Base-by-base conservation (phyloP, 2,888 invertebrate species). In the Lochmaea crataegi region DNA sequence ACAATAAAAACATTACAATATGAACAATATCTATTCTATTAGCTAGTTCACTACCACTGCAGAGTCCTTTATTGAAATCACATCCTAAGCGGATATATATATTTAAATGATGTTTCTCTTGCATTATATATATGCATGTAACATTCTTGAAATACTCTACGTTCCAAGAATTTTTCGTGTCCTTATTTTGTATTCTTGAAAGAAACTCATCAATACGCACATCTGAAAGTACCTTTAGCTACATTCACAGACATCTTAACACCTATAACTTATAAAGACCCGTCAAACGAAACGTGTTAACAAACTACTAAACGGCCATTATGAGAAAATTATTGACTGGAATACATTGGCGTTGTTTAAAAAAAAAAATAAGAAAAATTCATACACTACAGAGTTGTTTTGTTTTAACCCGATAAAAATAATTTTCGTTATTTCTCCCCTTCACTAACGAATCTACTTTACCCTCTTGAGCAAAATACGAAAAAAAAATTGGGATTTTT, bases 251-350 rank as follows among this genome's bases (percentile, higher is more conserved):
- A 26, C 53, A 41, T 63, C 42, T 53, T 61, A 69, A 63, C 61
- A 63, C 61, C 53, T 41, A 63, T 63, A 69, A 63, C 51, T 69
- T 51, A 69, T 18, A n/a, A 41, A 51, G 12, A 51, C 51, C 58
- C 42, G 63, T 69, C 51, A 22, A 63, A 63, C 16, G 61, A 26
- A 42, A 11, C 61, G 42, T 53, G 53, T 53, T 53, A 53, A 53
- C 53, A 16, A 53, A 53, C 18, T 53, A 53, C 53, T 53, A 53
- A 53, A 53, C 16, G 18, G 6, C n/a, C 53, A 53, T 51, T 16
- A 16, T 6, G 53, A 18, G 16, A 53, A 16, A 9, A 53, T 18
- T 6, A 16, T 53, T 53, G 16, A 2, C 7, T 10, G 45, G 2
- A 45, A 45, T 45, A 45, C 45, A 1, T 14, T 2, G 26, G 2